Conservation (phyloP, 2,797 vertebrate species). For the Enteromius paludinosus region DNA sequence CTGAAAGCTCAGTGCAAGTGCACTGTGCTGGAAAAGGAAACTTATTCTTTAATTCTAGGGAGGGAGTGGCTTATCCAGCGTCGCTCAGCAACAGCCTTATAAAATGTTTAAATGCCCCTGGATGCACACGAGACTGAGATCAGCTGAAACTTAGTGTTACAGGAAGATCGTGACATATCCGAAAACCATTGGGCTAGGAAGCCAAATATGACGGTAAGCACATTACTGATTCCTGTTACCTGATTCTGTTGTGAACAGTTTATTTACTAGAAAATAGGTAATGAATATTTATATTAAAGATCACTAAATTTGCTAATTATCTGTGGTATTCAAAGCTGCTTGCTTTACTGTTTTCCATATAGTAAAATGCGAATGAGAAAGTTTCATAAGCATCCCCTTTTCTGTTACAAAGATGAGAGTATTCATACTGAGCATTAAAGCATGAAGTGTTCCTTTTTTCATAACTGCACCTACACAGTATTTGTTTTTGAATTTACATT, state of each 20-base stretch:
- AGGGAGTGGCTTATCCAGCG: background rate
- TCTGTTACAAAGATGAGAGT: background rate
- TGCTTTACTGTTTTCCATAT: background rate
- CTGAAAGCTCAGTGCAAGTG: conserved; percentile 34
- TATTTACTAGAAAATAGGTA: background rate
- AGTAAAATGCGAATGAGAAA: background rate
- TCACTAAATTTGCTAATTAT: background rate
- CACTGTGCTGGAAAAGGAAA: background rate
- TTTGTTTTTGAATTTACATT: background rate
- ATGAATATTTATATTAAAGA: background rate
- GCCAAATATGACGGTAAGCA: background rate
- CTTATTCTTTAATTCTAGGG: background rate
- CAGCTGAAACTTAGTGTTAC: background rate
- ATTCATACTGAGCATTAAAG: no score
- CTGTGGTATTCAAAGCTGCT: background rate
- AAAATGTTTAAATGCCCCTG: background rate
- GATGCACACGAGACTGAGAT: background rate
- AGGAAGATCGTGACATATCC: background rate
- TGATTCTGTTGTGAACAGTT: background rate
- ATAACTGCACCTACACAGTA: background rate
- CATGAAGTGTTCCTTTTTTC: background rate
- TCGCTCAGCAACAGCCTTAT: conserved; percentile 5
- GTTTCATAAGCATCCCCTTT: background rate
- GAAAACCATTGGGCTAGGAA: background rate
- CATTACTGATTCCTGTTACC: background rate